Base-by-base conservation (phyloP, 2,888 invertebrate genomes). In the Cordilura impudica region DNA sequence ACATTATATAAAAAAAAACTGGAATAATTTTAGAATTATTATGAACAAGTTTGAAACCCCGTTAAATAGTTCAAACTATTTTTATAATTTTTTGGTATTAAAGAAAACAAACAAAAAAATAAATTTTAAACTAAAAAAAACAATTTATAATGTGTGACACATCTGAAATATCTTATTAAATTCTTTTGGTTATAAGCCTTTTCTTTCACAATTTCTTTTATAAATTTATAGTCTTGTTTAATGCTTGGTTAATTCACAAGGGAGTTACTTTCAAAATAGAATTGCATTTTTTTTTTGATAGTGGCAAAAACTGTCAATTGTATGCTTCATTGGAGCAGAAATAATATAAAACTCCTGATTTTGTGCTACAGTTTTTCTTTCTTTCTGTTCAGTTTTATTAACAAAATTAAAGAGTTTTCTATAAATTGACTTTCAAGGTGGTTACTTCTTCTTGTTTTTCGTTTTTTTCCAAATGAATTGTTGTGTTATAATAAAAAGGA, bases 301-400 rank as follows among this genome's bases (percentile, higher is more conserved):
- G 61, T 47, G 26, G 43, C 54, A 21, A 66, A 65, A 74, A 79
- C 74, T 79, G 78, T 71, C 78, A 79, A 79, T 79, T 79, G 53
- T 66, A 75, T 71, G 78, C 60, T 67, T 79, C 78, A 79, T 74
- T 79, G 78, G 66, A 79, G 78, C 78, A 79, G 74, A 79, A 79
- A 79, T 67, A 58, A 31, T 18, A 26, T 45, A 29, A 58, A 69
- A 61, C 60, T 74, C 73, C 58, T 53, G 56, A 45, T 70, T 70
- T 53, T 45, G 53, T 49, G 7, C 31, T 49, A 23, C 4, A 6
- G 4, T 2, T 47, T 45, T 43, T 10, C 47, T 63, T 51, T 69
- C 3, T 39, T 39, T 39, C 26, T 39, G n/a, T 39, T 39, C 12
- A 12, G n/a, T 39, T 39, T 39, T 39, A 39, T 39, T 39, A 39